Conservation (phyloP, 1,140 invertebrate genomes). For the Homalodisca vitripennis region DNA sequence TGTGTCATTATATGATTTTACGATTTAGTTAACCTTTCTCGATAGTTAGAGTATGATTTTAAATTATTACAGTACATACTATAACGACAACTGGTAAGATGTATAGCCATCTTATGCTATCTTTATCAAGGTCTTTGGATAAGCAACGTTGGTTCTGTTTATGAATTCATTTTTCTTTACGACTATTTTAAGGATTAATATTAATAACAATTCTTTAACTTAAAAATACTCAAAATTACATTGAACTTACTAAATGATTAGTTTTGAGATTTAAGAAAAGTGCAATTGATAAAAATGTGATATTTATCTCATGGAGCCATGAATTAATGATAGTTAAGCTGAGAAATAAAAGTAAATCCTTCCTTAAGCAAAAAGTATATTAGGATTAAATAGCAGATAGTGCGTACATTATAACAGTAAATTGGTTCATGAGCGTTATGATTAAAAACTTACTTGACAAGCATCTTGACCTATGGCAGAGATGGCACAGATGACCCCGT, state of each 20-base stretch:
- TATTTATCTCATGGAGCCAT: background rate
- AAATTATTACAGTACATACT: background rate
- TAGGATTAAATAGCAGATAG: background rate
- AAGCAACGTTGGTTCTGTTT: too few relatives aligned
- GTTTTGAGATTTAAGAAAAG: too few relatives aligned
- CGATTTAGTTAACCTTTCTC: background rate
- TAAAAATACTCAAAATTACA: too few relatives aligned
- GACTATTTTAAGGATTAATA: too few relatives aligned
- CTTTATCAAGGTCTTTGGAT: background rate
- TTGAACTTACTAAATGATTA: too few relatives aligned
- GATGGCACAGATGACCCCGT: slow-evolving; percentile 73
- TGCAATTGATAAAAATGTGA: too few relatives aligned
- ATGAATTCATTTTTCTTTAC: too few relatives aligned
- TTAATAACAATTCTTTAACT: too few relatives aligned
- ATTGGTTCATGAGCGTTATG: too few relatives aligned
- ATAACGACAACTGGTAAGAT: background rate
- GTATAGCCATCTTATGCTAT: background rate
- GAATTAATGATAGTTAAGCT: background rate
- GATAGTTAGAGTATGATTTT: background rate
- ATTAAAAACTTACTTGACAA: slow-evolving; percentile 60
- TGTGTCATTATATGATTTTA: background rate
- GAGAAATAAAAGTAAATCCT: background rate
- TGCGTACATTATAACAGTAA: too few relatives aligned
- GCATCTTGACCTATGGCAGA: slow-evolving; percentile 73
- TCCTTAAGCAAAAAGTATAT: background rate